Percentiles rank a stretch among this genome's conserved stretches.
Evolutionary conservation across 2,797 vertebrate species (phyloP).

Genomic region (Danio aesculapii): DNA sequence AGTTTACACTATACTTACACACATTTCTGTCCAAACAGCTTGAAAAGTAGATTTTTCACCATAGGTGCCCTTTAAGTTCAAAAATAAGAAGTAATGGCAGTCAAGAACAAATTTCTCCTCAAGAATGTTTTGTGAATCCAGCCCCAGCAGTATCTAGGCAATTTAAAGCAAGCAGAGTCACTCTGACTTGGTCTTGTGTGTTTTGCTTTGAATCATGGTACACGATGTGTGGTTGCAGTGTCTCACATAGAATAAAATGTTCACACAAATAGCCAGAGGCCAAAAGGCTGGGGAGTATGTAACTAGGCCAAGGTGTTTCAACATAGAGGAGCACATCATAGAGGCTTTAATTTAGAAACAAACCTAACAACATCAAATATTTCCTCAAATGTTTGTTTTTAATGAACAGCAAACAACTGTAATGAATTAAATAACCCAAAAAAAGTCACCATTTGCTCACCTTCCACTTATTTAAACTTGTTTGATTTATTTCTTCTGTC

Average conservation of each 20-base stretch:
- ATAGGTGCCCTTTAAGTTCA: no score
- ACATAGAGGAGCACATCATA: not conserved
- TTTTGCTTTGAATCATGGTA: constrained; percentile 13
- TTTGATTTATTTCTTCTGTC: no score
- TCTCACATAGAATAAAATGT: not conserved
- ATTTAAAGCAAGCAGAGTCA: not conserved
- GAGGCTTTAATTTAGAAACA: not conserved
- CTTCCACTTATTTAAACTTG: no score
- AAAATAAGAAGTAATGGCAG: no score
- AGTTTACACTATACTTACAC: no score
- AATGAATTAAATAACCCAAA: not conserved
- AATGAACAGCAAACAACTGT: not conserved
- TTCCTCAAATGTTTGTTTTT: not conserved
- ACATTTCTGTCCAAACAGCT: no score
- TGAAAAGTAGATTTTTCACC: no score
- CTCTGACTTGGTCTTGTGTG: not conserved
- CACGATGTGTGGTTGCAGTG: not conserved
- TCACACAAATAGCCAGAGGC: constrained; percentile 16
- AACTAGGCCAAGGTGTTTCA: constrained; percentile 16
- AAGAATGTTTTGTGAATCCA: no score
- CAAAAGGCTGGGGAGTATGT: not conserved
- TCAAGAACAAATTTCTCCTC: no score
- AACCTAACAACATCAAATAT: not conserved
- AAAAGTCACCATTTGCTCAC: no score
- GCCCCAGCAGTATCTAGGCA: not conserved